These are phyloP conservation scores for Lepidocyrtoides sp. DNA, from an alignment of 2,888 invertebrate species.

Conservation along the genomic window DNA sequence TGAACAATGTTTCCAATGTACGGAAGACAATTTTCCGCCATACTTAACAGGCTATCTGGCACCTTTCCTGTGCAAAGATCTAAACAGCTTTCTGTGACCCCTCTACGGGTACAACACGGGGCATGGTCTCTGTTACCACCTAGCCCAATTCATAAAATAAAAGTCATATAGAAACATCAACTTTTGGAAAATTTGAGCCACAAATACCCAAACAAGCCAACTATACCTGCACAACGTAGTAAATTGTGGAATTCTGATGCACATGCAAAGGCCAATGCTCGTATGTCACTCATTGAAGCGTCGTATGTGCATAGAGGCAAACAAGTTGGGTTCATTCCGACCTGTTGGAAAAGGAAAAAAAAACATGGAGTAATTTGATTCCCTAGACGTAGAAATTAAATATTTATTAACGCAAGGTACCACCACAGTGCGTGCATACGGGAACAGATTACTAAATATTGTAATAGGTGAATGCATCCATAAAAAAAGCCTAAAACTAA, in stretches of 20 bases:
- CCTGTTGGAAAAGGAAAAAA: constrained; percentile 44
- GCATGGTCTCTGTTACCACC: constrained; percentile 86
- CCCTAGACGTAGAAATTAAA: constrained; percentile 17
- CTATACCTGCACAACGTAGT: constrained; percentile 88
- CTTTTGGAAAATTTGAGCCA: too few relatives aligned
- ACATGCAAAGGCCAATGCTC: constrained; percentile 91
- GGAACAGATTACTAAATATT: too few relatives aligned
- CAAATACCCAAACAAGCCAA: too few relatives aligned
- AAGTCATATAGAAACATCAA: too few relatives aligned
- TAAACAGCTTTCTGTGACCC: constrained; percentile 91
- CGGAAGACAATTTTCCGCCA: constrained; percentile 91
- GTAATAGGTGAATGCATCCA: too few relatives aligned
- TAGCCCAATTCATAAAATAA: too few relatives aligned
- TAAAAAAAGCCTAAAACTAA: too few relatives aligned
- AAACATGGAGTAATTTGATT: constrained; percentile 20
- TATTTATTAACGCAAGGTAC: not conserved
- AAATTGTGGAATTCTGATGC: constrained; percentile 92
- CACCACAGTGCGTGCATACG: not conserved
- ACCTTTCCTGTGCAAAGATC: constrained; percentile 92
- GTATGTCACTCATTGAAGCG: constrained; percentile 93
- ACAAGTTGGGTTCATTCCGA: constrained; percentile 90
- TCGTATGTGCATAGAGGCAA: constrained; percentile 94
- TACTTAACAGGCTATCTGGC: constrained; percentile 89
- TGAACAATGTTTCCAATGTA: constrained; percentile 95
- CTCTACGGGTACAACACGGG: constrained; percentile 88